Evolutionary conservation across 1,140 invertebrate species (phyloP), one percentile per base, ranked within the genome.

Genomic region (Drosophila baimaii): DNA sequence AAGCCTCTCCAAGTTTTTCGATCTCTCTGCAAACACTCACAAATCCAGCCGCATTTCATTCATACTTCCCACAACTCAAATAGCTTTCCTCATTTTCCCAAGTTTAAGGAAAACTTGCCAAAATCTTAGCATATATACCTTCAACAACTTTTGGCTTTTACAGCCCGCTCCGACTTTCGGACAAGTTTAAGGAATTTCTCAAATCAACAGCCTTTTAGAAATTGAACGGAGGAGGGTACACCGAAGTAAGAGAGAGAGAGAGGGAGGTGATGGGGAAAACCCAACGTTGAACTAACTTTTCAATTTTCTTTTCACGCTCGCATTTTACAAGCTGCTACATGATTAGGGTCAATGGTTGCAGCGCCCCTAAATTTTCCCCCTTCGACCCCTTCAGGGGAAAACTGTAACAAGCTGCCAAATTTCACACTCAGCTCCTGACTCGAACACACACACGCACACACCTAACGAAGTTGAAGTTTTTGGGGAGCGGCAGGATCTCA

Each of bases 301-400:
- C 81, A 84, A 84, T 84, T 84, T 84, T 77, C 73, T 85, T 85
- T 86, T 86, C 75, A 85, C 82, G 70, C 83, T 86, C 79, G 55
- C 75, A 78, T 88, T 86, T 78, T 86, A 81, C 82, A 85, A 85
- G 82, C 82, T 86, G 82, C 83, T 86, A 86, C 82, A 86, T 88
- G 82, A 85, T 85, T 85, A 86, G 83, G 82, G 82, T 85, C 82
- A 72, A 69, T 66, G 65, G 65, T 29, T 66, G 59, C 46, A 41
- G 46, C 13, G 62, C 29, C 27, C 62, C 62, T 62, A 61, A 39
- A 27, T 43, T 56, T 23, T 9, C 58, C 31, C 54, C n/a, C n/a
- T n/a, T n/a, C n/a, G n/a, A n/a, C n/a, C n/a, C n/a, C n/a, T n/a
- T n/a, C n/a, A n/a, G n/a, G n/a, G 51, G 72, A 47, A 62, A 61